A percentile compares a stretch with the other conserved stretches of the same genome.
phyloP scores from a whole-genome alignment of 2,113 vertebrate genomes.

The Neogale vison region DNA sequence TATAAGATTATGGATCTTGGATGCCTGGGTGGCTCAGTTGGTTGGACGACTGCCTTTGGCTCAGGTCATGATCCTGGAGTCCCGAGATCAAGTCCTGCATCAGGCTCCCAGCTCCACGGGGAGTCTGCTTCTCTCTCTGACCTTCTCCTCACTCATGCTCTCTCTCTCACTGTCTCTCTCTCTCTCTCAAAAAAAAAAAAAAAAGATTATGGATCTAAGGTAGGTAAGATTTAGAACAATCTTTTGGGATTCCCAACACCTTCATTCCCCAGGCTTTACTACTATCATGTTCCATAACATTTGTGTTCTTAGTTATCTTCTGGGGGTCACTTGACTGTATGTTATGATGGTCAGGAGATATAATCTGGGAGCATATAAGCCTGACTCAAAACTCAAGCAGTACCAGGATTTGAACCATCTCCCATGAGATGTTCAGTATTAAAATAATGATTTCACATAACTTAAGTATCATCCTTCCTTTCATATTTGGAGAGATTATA shows the following conservation, averaged over 20 bases:
- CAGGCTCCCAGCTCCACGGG: too few relatives aligned
- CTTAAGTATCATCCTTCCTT: not conserved
- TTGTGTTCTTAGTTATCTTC: not conserved
- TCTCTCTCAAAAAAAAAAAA: too few relatives aligned
- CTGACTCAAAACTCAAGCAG: not conserved
- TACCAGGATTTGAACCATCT: not conserved
- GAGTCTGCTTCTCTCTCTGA: too few relatives aligned
- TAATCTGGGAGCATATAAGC: not conserved
- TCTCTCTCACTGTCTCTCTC: too few relatives aligned
- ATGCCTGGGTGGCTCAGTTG: too few relatives aligned
- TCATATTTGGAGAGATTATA: not conserved
- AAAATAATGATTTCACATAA: not conserved
- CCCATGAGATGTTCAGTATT: not conserved
- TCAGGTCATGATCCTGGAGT: too few relatives aligned
- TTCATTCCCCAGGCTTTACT: not conserved
- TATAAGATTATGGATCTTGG: not conserved
- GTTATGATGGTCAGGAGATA: not conserved
- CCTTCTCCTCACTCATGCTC: too few relatives aligned
- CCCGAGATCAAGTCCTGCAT: too few relatives aligned
- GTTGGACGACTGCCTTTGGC: too few relatives aligned
- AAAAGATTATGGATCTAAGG: not conserved
- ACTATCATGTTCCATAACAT: not conserved
- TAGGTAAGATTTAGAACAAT: not conserved
- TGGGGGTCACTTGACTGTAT: not conserved
- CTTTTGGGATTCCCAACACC: not conserved